phyloP scores from a whole-genome alignment of 1,140 invertebrate species.

The Cherax quadricarinatus region DNA sequence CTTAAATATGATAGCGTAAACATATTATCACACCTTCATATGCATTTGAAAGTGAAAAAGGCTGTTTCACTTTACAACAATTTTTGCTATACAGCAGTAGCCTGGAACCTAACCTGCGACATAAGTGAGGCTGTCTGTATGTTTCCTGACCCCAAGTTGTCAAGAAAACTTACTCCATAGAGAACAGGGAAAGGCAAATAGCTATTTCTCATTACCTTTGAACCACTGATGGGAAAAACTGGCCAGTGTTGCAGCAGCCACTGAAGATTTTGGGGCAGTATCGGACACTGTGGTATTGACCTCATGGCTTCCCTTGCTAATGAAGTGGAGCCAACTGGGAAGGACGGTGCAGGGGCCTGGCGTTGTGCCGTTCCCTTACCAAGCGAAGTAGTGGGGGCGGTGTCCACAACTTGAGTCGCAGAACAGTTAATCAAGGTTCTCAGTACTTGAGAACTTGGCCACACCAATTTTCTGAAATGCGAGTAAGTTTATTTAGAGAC shows the following conservation, averaged over 20 bases:
- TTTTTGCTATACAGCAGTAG: too few species aligned
- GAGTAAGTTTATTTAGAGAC: too few species aligned
- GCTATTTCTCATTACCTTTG: background rate
- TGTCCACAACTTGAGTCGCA: background rate
- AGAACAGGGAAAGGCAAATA: background rate
- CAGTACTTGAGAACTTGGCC: background rate
- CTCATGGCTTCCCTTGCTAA: background rate
- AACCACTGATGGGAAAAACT: constrained; percentile 41
- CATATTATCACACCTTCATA: too few species aligned
- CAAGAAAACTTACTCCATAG: too few species aligned
- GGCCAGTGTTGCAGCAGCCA: constrained; percentile 31
- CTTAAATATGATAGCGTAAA: too few species aligned
- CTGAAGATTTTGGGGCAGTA: constrained; percentile 11
- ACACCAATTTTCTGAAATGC: background rate
- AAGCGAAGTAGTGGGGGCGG: background rate
- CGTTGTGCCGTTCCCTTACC: background rate
- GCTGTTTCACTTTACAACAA: too few species aligned
- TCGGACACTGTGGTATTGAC: background rate
- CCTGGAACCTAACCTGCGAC: too few species aligned
- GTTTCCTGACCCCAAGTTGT: too few species aligned
- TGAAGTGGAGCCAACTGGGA: background rate
- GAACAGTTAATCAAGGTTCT: background rate
- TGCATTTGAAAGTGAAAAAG: too few species aligned
- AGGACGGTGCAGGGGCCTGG: background rate
- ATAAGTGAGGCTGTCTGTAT: too few species aligned